phyloP scores from a whole-genome alignment of 1,140 invertebrate genomes.

The Drosophila equinoxialis region DNA sequence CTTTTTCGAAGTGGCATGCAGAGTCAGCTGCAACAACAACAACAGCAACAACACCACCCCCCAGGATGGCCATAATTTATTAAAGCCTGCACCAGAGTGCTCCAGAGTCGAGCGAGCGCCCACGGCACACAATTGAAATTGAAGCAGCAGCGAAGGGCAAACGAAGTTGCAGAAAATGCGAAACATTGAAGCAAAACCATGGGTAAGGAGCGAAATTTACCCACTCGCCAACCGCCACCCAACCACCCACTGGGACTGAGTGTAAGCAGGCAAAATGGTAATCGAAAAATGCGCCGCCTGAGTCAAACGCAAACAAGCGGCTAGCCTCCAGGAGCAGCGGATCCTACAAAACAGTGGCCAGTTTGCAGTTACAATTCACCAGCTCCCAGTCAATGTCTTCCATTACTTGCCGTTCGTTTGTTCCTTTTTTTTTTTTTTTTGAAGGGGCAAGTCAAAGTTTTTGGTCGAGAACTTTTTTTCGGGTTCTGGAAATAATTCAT shows the following conservation, averaged over 20 bases:
- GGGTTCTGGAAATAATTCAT: slow-evolving; percentile 70
- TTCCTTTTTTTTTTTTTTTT: slow-evolving; percentile 42
- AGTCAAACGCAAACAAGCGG: slow-evolving; percentile 57
- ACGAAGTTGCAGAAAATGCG: slow-evolving; percentile 70
- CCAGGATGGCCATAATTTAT: slow-evolving; percentile 71
- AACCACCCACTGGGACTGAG: slow-evolving; percentile 9
- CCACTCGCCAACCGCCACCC: background rate
- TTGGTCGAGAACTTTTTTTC: slow-evolving; percentile 69
- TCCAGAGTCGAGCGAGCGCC: slow-evolving; percentile 72
- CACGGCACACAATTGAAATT: slow-evolving; percentile 76
- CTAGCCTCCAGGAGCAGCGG: slow-evolving; percentile 5
- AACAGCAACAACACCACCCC: background rate
- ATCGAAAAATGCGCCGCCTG: slow-evolving; percentile 71
- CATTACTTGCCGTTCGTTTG: slow-evolving; percentile 18
- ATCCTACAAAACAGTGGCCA: slow-evolving; percentile 15
- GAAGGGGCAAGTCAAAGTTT: slow-evolving; percentile 67
- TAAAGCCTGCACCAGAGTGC: slow-evolving; percentile 80
- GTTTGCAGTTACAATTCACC: slow-evolving; percentile 29
- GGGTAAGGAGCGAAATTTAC: background rate
- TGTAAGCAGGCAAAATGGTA: slow-evolving; percentile 60
- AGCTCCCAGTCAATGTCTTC: slow-evolving; percentile 62
- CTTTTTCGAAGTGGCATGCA: slow-evolving; percentile 77
- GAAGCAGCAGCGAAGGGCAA: slow-evolving; percentile 58
- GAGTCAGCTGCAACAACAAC: slow-evolving; percentile 38
- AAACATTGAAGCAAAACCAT: slow-evolving; percentile 51